These are phyloP conservation scores for Endomychus coccineus DNA, from an alignment of 2,888 invertebrate species.

Conservation along the genomic window DNA sequence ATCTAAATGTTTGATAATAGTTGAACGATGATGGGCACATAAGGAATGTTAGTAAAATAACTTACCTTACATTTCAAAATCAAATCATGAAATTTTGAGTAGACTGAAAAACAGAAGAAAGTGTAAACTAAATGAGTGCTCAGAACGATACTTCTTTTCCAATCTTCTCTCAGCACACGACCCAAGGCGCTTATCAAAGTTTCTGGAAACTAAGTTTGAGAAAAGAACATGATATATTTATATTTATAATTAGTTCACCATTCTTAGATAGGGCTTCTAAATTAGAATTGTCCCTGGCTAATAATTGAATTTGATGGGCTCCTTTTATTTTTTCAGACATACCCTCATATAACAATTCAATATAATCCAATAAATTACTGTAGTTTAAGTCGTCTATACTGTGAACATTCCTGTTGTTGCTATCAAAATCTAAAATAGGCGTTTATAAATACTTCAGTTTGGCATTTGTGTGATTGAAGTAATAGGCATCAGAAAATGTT, in stretches of 20 bases:
- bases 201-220: conserved; percentile 52
- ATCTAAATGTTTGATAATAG: too few relatives aligned
- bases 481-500: not conserved
- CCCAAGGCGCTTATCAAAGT: conserved; percentile 91
- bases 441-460: not conserved
- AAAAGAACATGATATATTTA: conserved; percentile 10
- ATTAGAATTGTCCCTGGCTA: conserved; percentile 91
- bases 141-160: conserved; percentile 92
- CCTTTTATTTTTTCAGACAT: conserved; percentile 87
- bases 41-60: too few relatives aligned
- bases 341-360: conserved; percentile 94
- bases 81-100: conserved; percentile 89
- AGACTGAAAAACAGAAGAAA: conserved; percentile 95
- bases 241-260: conserved; percentile 51
- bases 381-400: conserved; percentile 58
- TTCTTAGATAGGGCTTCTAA: conserved; percentile 87
- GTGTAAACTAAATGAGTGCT: conserved; percentile 95
- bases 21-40: too few relatives aligned
- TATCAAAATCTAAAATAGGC: conserved; percentile 12
- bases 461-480: not conserved
- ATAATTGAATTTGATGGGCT: conserved; percentile 81
- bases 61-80: conserved; percentile 88
- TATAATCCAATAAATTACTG: conserved; percentile 85
- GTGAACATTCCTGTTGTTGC: conserved; percentile 11
- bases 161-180: conserved; percentile 93